Evolutionary conservation across 2,797 vertebrate genomes (phyloP), one percentile per base, ranked within the genome.

Genomic region (Rhinichthys osculus): DNA sequence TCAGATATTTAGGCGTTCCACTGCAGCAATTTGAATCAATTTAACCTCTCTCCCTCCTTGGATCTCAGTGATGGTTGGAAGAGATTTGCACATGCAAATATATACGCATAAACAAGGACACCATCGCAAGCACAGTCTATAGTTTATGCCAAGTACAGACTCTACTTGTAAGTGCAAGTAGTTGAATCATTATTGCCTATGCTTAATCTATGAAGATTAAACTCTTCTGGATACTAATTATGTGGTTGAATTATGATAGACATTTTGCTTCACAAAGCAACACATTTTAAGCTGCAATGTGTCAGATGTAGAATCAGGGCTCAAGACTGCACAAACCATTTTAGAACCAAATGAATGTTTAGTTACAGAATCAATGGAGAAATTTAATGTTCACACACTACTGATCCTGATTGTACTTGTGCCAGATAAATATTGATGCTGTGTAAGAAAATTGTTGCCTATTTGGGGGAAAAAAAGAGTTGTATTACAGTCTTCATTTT

Each of bases 171-270:
- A 64, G 9, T 47, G 19, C 70, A 71, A 76, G 33, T 57, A 50
- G 13, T 54, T 81, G 4, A 54, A 83, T 81, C 42, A 54, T 54
- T 76, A 44, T 40, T 35, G 38, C 13, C 67, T 14, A 59, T 35
- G 38, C 13, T 72, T 14, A 59, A 70, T 33, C 44, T 86, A 54
- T 84, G 69, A 78, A 62, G 57, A 86, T 80, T 72, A 54, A 72
- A 62, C 8, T 82, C 11, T 27, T 40, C 17, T 70, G 10, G 59
- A 57, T 42, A 40, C 23, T 71, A 42, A 9, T 59, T 21, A 14
- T 35, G 27, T 64, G 47, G 8, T n/a, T n/a, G 42, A 19, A 80
- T 50, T 80, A 52, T 70, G 19, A 38, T 19, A 72, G 10, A 42
- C 10, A 33, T 81, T 38, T 81, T 52, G 21, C 44, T 50, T 81